Percentiles rank a stretch among this genome's conserved stretches.
phyloP scores from a whole-genome alignment of 2,113 vertebrate genomes.

The Empidonax alnorum region DNA sequence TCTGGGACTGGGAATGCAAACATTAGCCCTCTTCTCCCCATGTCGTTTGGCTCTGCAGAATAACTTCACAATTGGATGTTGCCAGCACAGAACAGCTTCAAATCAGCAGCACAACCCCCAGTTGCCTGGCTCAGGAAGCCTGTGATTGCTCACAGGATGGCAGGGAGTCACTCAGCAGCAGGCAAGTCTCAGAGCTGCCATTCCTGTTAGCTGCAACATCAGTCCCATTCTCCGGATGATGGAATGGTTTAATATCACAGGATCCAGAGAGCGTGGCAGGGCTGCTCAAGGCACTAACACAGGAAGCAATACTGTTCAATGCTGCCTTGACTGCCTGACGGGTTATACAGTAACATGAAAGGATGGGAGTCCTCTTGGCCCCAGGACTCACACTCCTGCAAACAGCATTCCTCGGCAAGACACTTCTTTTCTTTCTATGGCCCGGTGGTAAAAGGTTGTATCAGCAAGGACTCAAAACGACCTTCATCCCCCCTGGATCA shows the following conservation, averaged over 20 bases:
- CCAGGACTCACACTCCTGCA: not conserved
- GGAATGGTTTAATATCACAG: constrained; percentile 26
- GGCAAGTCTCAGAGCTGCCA: not conserved
- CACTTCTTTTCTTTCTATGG: not conserved
- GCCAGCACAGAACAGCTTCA: not conserved
- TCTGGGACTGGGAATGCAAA: not conserved
- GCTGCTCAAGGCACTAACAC: not conserved
- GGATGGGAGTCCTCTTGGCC: not conserved
- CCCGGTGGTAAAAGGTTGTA: not conserved
- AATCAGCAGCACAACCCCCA: not conserved
- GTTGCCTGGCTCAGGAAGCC: not conserved
- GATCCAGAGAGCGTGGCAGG: not conserved
- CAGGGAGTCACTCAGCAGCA: not conserved
- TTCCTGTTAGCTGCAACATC: not conserved
- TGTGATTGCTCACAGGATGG: not conserved
- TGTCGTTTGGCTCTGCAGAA: not conserved
- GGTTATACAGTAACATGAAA: not conserved
- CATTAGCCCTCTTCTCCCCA: not conserved
- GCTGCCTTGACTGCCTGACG: not conserved
- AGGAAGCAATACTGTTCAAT: not conserved
- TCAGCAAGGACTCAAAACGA: not conserved
- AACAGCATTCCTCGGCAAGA: not conserved
- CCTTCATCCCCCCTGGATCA: not conserved
- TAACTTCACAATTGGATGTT: not conserved
- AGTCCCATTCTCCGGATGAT: constrained; percentile 11